These are phyloP conservation scores for Mesorhabditis belari DNA, from an alignment of 2,888 invertebrate species.

Conservation along the genomic window DNA sequence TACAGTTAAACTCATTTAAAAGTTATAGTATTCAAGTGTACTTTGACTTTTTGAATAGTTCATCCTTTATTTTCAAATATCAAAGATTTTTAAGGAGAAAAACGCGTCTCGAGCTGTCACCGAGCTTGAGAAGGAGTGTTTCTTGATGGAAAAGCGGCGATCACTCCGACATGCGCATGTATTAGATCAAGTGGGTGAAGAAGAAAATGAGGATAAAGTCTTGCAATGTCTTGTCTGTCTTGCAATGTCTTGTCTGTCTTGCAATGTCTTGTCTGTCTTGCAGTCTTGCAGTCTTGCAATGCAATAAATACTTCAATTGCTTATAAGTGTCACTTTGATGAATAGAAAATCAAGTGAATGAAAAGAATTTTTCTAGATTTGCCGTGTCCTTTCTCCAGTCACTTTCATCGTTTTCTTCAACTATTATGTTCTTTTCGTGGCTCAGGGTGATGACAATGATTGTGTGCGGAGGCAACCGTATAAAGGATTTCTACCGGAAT, in stretches of 20 bases:
- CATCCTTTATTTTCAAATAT: not conserved
- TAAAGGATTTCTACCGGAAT: not conserved
- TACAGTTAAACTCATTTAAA: not conserved
- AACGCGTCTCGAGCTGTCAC: conserved; percentile 40
- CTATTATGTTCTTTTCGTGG: conserved; percentile 44
- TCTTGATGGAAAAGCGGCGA: conserved; percentile 27
- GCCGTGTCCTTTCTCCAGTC: conserved; percentile 29
- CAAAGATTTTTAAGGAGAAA: conserved; percentile 29
- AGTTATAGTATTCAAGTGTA: not conserved
- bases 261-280: no score
- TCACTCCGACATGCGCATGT: conserved; percentile 38
- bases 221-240: no score
- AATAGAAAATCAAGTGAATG: no score
- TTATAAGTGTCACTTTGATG: no score
- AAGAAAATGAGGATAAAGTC: no score
- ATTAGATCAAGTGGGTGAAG: conserved; percentile 35
- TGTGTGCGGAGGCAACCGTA: conserved; percentile 9
- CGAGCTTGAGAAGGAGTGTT: conserved; percentile 34
- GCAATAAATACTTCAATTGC: no score
- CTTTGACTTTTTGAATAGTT: not conserved
- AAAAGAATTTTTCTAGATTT: conserved; percentile 3
- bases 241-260: no score
- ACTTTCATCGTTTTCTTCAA: conserved; percentile 41
- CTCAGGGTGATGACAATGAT: conserved; percentile 38
- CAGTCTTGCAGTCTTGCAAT: no score